Percentiles rank a stretch among this genome's conserved stretches.
phyloP scores from a whole-genome alignment of 2,113 vertebrate genomes.

The Seriola aureovittata region DNA sequence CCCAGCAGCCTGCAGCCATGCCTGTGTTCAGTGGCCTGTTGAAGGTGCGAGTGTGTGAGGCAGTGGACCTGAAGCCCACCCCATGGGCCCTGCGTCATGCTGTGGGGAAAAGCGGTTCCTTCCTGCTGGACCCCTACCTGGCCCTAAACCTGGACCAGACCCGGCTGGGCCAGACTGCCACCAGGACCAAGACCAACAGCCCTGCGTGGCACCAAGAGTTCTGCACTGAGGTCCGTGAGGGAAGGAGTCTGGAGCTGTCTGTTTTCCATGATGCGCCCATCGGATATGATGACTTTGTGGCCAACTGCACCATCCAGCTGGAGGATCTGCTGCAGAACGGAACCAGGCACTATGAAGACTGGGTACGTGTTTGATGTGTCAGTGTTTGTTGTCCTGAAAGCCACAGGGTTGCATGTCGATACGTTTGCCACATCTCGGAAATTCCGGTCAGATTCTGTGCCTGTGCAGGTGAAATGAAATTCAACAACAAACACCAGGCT shows the following conservation, averaged over 20 bases:
- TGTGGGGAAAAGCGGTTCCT: constrained; percentile 96
- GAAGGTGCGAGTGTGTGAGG: constrained; percentile 98
- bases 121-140: constrained; percentile 97
- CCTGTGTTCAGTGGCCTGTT: constrained; percentile 98
- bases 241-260: constrained; percentile 96
- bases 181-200: constrained; percentile 97
- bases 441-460: background rate
- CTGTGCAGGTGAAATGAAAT: background rate
- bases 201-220: constrained; percentile 99
- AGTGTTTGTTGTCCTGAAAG: background rate
- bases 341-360: constrained; percentile 98
- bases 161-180: constrained; percentile 97
- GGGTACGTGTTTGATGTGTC: constrained; percentile 86
- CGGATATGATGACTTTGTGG: constrained; percentile 99
- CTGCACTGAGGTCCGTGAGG: constrained; percentile 96
- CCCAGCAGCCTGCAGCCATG: constrained; percentile 84
- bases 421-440: background rate
- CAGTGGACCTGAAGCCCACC: constrained; percentile 97
- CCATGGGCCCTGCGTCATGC: constrained; percentile 98
- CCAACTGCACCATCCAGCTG: constrained; percentile 99
- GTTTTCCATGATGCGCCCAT: constrained; percentile 99
- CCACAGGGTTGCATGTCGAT: background rate
- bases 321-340: constrained; percentile 99
- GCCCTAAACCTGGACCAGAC: constrained; percentile 98
- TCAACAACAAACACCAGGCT: background rate